A percentile compares a stretch with the other conserved stretches of the same genome.
These are phyloP conservation scores for Paradoxurus hermaphroditus DNA, from an alignment of 2,113 vertebrate species.

Conservation along the genomic window DNA sequence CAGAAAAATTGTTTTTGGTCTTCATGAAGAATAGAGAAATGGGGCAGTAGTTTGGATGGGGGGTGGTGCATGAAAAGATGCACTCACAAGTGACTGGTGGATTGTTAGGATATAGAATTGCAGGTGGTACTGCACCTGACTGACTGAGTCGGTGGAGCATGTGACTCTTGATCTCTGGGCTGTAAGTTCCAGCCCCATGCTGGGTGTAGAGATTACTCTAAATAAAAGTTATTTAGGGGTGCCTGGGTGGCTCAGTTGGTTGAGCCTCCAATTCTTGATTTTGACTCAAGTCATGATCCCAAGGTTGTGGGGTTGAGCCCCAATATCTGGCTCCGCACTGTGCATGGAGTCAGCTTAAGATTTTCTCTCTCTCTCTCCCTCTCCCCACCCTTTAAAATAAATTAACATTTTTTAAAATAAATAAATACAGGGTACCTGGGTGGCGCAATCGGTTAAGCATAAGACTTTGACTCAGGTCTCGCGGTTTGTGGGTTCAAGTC, in stretches of 20 bases:
- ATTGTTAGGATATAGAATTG: not conserved
- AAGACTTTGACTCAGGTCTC: too few species aligned
- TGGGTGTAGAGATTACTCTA: too few species aligned
- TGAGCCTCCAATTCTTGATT: not conserved
- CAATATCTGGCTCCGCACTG: too few species aligned
- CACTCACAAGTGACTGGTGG: not conserved
- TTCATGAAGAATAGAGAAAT: not conserved
- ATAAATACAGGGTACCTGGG: too few species aligned
- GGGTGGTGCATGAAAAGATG: not conserved
- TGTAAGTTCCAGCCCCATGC: too few species aligned
- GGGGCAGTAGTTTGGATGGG: not conserved
- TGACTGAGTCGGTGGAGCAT: not conserved
- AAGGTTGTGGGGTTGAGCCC: not conserved
- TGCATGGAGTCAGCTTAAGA: too few species aligned
- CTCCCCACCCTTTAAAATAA: too few species aligned
- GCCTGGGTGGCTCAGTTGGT: not conserved
- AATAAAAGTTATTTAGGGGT: too few species aligned
- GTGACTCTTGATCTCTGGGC: not conserved
- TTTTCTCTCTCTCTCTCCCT: too few species aligned
- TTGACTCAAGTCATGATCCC: not conserved
- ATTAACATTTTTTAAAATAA: too few species aligned
- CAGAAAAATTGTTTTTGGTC: not conserved
- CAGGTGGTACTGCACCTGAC: not conserved
- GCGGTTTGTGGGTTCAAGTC: too few species aligned
- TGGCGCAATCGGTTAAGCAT: too few species aligned